phyloP scores from a whole-genome alignment of 2,113 vertebrate species.

The Pipra filicauda region DNA sequence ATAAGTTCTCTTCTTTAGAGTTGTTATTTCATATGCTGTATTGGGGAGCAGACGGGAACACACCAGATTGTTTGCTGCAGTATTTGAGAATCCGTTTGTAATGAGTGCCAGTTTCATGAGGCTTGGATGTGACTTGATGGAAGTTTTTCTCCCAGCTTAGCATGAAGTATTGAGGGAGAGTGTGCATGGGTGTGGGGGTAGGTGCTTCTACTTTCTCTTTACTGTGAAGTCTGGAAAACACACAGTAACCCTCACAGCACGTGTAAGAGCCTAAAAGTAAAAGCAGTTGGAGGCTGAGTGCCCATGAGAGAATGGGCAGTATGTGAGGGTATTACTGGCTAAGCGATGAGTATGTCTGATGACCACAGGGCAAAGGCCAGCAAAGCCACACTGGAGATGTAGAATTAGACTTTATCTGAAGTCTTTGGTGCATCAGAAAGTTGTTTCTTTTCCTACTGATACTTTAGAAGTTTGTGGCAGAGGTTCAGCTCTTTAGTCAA shows the following conservation, averaged over 20 bases:
- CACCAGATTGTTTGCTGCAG: neutral
- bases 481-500: neutral
- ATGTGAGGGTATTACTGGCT: neutral
- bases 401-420: neutral
- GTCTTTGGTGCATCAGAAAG: neutral
- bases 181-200: neutral
- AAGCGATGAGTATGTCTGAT: accelerated
- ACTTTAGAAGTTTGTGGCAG: neutral
- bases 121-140: neutral
- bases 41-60: neutral
- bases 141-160: neutral
- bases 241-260: neutral
- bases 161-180: neutral
- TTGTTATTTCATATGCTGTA: neutral
- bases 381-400: neutral
- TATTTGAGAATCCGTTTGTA: neutral
- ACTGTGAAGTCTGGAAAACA: neutral
- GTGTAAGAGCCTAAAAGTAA: neutral
- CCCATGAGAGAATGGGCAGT: neutral
- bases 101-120: neutral
- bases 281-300: neutral
- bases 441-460: neutral
- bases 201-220: neutral
- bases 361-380: neutral
- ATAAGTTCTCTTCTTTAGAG: neutral